Conservation (phyloP, 1,140 invertebrate species). For the Drosophila kepulauana region DNA sequence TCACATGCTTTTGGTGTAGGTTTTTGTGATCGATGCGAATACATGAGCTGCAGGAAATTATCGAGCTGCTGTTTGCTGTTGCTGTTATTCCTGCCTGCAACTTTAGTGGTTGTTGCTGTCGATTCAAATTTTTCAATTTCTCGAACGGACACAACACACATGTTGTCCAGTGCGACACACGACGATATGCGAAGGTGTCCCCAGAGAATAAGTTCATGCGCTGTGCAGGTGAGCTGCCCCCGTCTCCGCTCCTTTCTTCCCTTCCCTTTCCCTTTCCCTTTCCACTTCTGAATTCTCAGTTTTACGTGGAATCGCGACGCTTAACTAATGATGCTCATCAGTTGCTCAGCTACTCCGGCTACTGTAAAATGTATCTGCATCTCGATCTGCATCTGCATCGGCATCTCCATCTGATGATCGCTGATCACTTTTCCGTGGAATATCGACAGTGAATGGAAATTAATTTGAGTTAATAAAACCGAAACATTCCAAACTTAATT, state of each 20-base stretch:
- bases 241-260: not conserved
- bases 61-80: slow-evolving; percentile 56
- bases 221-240: slow-evolving; percentile 60
- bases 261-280: not conserved
- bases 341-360: slow-evolving; percentile 56
- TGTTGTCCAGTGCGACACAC: slow-evolving; percentile 60
- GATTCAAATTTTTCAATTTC: slow-evolving; percentile 81
- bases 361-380: slow-evolving; percentile 58
- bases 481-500: slow-evolving; percentile 65
- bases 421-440: slow-evolving; percentile 59
- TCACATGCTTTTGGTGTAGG: not conserved
- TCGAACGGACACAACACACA: slow-evolving; percentile 42
- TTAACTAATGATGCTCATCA: slow-evolving; percentile 85
- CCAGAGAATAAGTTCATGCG: slow-evolving; percentile 62
- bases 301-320: slow-evolving; percentile 83
- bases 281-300: slow-evolving; percentile 34
- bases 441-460: slow-evolving; percentile 44
- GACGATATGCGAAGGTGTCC: slow-evolving; percentile 55
- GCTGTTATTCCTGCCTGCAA: slow-evolving; percentile 17
- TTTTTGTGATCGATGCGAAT: slow-evolving; percentile 72
- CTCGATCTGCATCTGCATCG: slow-evolving; percentile 31
- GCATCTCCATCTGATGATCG: slow-evolving; percentile 24
- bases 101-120: slow-evolving; percentile 28
- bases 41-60: slow-evolving; percentile 66
- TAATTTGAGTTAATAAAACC: slow-evolving; percentile 31